A percentile compares a stretch with the other conserved stretches of the same genome.
phyloP scores from a whole-genome alignment of 2,888 invertebrate genomes.

The Sabatieria punctata region DNA sequence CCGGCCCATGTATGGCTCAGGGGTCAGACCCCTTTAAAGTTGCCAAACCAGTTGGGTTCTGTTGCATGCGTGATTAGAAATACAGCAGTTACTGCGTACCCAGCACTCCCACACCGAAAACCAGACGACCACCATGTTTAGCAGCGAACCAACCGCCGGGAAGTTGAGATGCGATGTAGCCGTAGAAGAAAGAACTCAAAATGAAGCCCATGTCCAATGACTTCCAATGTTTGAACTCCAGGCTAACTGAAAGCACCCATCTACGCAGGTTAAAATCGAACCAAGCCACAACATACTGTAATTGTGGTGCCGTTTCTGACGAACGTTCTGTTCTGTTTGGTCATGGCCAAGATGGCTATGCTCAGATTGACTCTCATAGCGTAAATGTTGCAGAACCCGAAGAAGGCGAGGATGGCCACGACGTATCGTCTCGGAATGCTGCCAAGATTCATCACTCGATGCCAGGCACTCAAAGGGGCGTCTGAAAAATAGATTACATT shows the following conservation, averaged over 20 bases:
- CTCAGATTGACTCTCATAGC: constrained; percentile 37
- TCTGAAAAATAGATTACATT: too few relatives aligned
- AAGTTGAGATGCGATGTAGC: constrained; percentile 11
- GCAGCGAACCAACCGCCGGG: constrained; percentile 10
- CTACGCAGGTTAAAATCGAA: too few relatives aligned
- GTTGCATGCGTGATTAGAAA: too few relatives aligned
- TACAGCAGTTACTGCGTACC: too few relatives aligned
- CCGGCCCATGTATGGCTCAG: too few relatives aligned
- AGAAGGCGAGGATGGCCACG: constrained; percentile 35
- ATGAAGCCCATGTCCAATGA: neutral
- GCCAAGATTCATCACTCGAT: too few relatives aligned
- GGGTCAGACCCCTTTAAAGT: too few relatives aligned
- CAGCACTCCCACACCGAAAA: constrained; percentile 19
- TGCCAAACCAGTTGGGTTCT: too few relatives aligned
- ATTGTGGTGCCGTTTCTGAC: constrained; percentile 6
- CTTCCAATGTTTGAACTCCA: neutral
- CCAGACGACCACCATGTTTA: constrained; percentile 11
- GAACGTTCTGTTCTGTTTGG: constrained; percentile 16
- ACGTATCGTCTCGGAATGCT: constrained; percentile 34
- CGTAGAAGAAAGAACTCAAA: constrained; percentile 8
- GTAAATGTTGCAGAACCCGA: constrained; percentile 36
- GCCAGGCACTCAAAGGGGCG: too few relatives aligned
- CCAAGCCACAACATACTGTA: too few relatives aligned
- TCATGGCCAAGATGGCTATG: constrained; percentile 35
- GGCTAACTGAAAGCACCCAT: too few relatives aligned